Conservation (phyloP, 2,888 invertebrate species). For the Autographa pulchrina region DNA sequence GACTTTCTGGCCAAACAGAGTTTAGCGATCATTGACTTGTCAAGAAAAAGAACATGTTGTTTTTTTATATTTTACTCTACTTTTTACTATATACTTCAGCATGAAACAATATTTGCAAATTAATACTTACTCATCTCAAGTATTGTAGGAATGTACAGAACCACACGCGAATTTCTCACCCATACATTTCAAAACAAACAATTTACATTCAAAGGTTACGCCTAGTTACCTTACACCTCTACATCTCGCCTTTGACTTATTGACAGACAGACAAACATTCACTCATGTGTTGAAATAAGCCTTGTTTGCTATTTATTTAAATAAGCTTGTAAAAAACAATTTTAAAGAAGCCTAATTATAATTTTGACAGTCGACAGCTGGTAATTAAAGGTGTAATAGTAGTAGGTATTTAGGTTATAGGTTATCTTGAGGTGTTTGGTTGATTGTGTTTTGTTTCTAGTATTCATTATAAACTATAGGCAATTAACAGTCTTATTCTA, state of each 20-base stretch:
- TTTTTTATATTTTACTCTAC: no score
- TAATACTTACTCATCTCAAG: not conserved
- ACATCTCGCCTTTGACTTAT: constrained; percentile 35
- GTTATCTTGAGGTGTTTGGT: not conserved
- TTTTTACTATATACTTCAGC: no score
- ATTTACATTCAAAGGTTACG: constrained; percentile 15
- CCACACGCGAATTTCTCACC: not conserved
- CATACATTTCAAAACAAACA: not conserved
- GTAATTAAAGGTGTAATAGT: not conserved
- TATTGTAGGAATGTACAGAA: not conserved
- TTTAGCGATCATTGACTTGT: no score
- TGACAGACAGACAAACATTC: constrained; percentile 32
- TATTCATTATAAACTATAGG: not conserved
- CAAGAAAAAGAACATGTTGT: no score
- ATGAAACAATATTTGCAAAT: no score
- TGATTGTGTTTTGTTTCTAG: no score
- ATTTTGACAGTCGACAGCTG: not conserved
- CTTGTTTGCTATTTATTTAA: constrained; percentile 29
- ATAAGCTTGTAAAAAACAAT: not conserved
- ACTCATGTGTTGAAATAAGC: constrained; percentile 9
- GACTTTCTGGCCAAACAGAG: no score
- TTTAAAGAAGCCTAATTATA: not conserved
- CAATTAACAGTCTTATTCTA: no score
- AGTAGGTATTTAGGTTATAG: no score
- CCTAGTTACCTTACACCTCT: constrained; percentile 16